phyloP scores from a whole-genome alignment of 1,140 invertebrate genomes.

The Drosophila sechellia region DNA sequence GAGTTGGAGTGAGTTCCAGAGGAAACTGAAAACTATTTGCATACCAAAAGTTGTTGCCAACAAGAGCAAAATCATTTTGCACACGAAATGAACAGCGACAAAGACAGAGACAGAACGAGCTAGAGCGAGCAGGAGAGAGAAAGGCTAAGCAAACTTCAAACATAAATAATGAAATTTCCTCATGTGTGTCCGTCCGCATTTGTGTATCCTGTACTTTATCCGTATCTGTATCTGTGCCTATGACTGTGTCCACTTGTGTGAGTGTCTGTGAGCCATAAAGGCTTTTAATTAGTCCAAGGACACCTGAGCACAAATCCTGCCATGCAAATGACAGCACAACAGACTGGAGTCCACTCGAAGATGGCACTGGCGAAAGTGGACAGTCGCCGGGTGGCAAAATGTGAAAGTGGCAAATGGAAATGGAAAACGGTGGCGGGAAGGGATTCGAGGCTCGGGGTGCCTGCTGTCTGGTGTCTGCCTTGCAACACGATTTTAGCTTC shows the following conservation, averaged over 20 bases:
- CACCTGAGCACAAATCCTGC: conserved; percentile 53
- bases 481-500: conserved; percentile 35
- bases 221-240: neutral
- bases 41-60: conserved; percentile 64
- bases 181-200: conserved; percentile 34
- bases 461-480: conserved; percentile 24
- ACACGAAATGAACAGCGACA: conserved; percentile 69
- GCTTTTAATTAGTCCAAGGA: conserved; percentile 78
- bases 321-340: conserved; percentile 49
- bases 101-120: neutral
- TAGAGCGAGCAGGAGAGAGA: neutral
- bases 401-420: conserved; percentile 1
- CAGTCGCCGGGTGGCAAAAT: conserved; percentile 13
- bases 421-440: neutral
- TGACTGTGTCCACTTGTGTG: conserved; percentile 2
- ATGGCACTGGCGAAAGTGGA: conserved; percentile 27
- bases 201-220: neutral
- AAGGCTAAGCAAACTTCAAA: conserved; percentile 55
- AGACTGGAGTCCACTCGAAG: conserved; percentile 35
- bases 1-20: neutral
- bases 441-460: neutral
- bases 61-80: conserved; percentile 69
- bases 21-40: conserved; percentile 62
- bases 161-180: conserved; percentile 70
- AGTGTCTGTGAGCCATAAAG: conserved; percentile 40